Base-by-base conservation (phyloP, 2,797 vertebrate species). In the Chaenodraco wilsoni region DNA sequence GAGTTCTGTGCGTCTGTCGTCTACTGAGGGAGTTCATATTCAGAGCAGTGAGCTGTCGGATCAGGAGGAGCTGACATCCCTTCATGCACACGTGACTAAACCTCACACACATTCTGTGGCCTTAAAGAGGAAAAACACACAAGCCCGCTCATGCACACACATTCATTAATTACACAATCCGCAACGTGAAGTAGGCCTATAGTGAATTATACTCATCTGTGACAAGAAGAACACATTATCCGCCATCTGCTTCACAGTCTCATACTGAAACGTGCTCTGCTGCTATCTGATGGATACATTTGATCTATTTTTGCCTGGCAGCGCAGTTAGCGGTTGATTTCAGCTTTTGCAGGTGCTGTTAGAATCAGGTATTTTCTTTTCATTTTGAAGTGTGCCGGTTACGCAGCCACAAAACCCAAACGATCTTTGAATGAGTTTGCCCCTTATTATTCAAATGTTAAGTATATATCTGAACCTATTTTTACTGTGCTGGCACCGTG, bases 21-120 rank as follows among this genome's bases (percentile, higher is more conserved):
- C 59, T 57, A 65, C 72, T 69, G 65, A 78, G 72, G 41, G 3
- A 37, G 31, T 80, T 65, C 68, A 77, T 72, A 71, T 74, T 74
- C 69, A 41, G 19, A 79, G 73, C 65, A 19, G 60, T 21, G 52
- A 77, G 69, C 37, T 37, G 54, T 27, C 14, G 37, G 45, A 55
- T 69, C 60, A 43, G 62, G 37, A 65, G 54, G 66, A 78, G 33
- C 23, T 16, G 63, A 40, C 31, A 23, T 43, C 40, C 2, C 54
- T 49, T 43, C 65, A 14, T 60, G 50, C 59, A 72, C 23, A 12
- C 15, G 10, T 44, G 13, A 44, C 1, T 51, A 46, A 66, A 57
- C 12, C 57, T 46, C 49, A 17, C 50, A 54, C 37, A 49, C 33
- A 48, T 62, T 57, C 19, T 41, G 2, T 2, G 40, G 45, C 27